A percentile compares a stretch with the other conserved stretches of the same genome.
These are phyloP conservation scores for Danio aesculapii DNA, from an alignment of 2,797 vertebrate genomes.

Conservation along the genomic window DNA sequence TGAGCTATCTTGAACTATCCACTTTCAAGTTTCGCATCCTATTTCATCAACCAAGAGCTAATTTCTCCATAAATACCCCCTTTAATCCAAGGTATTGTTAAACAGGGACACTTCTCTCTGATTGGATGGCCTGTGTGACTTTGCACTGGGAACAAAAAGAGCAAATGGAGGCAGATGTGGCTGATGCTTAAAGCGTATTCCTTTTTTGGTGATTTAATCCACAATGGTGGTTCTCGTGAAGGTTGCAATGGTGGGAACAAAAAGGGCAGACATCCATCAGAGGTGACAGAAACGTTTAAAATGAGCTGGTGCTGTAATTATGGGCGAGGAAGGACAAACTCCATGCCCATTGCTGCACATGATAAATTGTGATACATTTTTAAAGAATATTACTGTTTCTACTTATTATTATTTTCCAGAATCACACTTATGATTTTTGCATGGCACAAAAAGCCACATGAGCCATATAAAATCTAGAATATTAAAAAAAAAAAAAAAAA, in stretches of 20 bases:
- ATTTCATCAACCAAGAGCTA: conserved; percentile 8
- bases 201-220: neutral
- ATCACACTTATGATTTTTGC: neutral
- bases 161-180: neutral
- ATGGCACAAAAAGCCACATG: neutral
- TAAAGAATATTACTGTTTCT: neutral
- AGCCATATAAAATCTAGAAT: neutral
- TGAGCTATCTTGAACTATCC: neutral
- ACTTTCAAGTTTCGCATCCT: neutral
- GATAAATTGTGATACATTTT: neutral
- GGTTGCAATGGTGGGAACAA: neutral
- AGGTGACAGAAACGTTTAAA: neutral
- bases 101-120: neutral
- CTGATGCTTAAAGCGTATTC: neutral
- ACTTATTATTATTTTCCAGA: neutral
- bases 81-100: conserved; percentile 14
- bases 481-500: no score
- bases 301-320: neutral
- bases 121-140: neutral
- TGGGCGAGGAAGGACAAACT: conserved; percentile 29
- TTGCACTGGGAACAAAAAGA: neutral
- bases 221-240: neutral
- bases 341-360: neutral
- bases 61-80: neutral
- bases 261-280: conserved; percentile 1